These are phyloP conservation scores for Periophthalmodon schlosseri DNA, from an alignment of 2,113 vertebrate species.

Conservation along the genomic window DNA sequence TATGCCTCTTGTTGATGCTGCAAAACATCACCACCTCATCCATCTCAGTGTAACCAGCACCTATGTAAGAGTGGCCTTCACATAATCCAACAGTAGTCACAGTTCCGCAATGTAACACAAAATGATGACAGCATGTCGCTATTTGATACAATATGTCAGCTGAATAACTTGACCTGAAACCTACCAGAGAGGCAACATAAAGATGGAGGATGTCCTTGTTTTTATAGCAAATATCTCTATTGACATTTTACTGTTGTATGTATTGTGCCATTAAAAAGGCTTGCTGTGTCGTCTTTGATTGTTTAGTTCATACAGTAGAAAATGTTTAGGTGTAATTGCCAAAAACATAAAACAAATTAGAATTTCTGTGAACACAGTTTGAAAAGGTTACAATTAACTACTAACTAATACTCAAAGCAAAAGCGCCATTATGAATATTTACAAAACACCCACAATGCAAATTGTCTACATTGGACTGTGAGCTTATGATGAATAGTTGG, in stretches of 20 bases:
- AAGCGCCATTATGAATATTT: not conserved
- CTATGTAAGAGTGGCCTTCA: not conserved
- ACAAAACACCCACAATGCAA: not conserved
- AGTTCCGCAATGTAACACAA: not conserved
- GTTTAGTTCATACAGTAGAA: too few relatives aligned
- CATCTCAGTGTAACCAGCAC: not conserved
- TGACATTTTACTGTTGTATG: not conserved
- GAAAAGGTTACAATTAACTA: not conserved
- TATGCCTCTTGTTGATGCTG: not conserved
- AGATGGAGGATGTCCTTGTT: not conserved
- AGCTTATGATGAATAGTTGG: not conserved
- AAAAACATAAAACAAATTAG: not conserved
- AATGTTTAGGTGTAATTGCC: too few relatives aligned
- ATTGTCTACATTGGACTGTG: not conserved
- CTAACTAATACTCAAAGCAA: not conserved
- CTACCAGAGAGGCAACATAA: not conserved
- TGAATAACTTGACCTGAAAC: not conserved
- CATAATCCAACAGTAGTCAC: not conserved
- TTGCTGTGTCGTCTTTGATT: not conserved
- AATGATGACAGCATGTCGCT: not conserved
- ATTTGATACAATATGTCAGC: not conserved
- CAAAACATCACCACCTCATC: not conserved
- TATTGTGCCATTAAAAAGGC: not conserved
- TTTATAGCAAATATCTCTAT: not conserved
- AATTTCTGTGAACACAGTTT: not conserved